Evolutionary conservation across 1,140 invertebrate genomes (phyloP).

Genomic region (Diorhabda elongata): DNA sequence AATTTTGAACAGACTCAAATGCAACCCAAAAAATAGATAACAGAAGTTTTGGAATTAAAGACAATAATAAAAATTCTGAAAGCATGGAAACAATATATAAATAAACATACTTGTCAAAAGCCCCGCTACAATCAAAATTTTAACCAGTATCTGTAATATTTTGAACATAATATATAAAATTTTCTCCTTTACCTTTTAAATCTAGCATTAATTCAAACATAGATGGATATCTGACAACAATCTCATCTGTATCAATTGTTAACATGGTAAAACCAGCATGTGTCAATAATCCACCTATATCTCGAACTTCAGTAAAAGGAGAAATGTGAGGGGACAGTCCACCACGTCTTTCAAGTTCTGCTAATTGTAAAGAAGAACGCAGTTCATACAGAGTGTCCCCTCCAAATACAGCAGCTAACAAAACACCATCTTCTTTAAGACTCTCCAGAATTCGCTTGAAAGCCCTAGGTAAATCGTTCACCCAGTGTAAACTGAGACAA

Average conservation of each 20-base stretch:
- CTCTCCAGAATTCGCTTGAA: constrained; percentile 68
- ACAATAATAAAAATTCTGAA: no score
- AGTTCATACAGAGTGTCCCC: constrained; percentile 94
- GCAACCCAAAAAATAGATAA: no score
- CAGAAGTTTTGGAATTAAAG: no score
- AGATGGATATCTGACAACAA: constrained; percentile 85
- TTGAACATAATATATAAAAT: neutral
- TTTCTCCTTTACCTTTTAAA: constrained; percentile 64
- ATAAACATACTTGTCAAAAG: no score
- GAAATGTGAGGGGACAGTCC: constrained; percentile 92
- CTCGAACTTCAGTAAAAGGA: constrained; percentile 83
- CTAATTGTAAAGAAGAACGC: constrained; percentile 85
- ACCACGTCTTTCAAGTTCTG: constrained; percentile 88
- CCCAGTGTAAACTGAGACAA: constrained; percentile 89
- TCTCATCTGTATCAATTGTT: constrained; percentile 93
- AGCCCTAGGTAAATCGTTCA: constrained; percentile 90
- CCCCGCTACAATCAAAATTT: neutral
- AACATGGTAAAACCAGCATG: constrained; percentile 89
- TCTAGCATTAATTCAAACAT: constrained; percentile 96
- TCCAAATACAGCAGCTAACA: constrained; percentile 93
- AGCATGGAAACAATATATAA: no score
- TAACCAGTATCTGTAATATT: neutral
- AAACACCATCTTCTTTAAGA: constrained; percentile 87
- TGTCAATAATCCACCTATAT: constrained; percentile 73
- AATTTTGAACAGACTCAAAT: no score